Percentiles rank a stretch among this genome's conserved stretches.
Evolutionary conservation across 1,140 invertebrate species (phyloP).

Genomic region (Aphaenogaster floridana): DNA sequence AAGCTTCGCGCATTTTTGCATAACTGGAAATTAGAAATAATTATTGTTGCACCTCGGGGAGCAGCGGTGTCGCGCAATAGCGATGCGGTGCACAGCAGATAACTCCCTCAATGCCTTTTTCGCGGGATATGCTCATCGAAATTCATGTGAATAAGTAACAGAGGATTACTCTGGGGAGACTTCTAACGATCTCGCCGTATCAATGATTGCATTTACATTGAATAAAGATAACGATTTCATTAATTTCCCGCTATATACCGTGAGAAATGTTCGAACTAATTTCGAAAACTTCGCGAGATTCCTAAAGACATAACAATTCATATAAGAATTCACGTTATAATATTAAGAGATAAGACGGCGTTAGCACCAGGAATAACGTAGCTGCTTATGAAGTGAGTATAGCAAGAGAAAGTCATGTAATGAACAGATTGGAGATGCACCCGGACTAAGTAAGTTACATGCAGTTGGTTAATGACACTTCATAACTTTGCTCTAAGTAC

Average conservation of each 20-base stretch:
- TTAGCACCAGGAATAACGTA: conserved; percentile 25
- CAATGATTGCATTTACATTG: conserved; percentile 9
- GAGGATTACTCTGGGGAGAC: conserved; percentile 25
- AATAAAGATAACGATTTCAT: conserved; percentile 25
- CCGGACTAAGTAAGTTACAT: conserved; percentile 54
- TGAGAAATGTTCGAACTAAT: not conserved
- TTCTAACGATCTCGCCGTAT: conserved; percentile 35
- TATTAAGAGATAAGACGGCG: conserved; percentile 8
- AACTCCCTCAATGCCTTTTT: conserved; percentile 27
- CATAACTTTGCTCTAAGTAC: conserved; percentile 68
- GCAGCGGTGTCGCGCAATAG: conserved; percentile 26
- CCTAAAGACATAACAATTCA: not conserved
- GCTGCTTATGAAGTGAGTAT: conserved; percentile 35
- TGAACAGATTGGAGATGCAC: conserved; percentile 60
- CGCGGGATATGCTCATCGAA: conserved; percentile 20
- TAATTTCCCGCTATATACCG: not conserved
- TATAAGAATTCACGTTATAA: conserved; percentile 9
- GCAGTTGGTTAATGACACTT: conserved; percentile 68
- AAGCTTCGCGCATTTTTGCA: conserved; percentile 80
- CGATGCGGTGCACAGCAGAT: conserved; percentile 14
- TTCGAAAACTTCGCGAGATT: not conserved
- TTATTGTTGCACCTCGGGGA: conserved; percentile 79
- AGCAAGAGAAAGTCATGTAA: conserved; percentile 59
- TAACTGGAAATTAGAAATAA: conserved; percentile 83
- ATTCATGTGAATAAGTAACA: conserved; percentile 63